Base-by-base conservation (phyloP, 2,888 invertebrate species). In the Cyclophora albipunctata region DNA sequence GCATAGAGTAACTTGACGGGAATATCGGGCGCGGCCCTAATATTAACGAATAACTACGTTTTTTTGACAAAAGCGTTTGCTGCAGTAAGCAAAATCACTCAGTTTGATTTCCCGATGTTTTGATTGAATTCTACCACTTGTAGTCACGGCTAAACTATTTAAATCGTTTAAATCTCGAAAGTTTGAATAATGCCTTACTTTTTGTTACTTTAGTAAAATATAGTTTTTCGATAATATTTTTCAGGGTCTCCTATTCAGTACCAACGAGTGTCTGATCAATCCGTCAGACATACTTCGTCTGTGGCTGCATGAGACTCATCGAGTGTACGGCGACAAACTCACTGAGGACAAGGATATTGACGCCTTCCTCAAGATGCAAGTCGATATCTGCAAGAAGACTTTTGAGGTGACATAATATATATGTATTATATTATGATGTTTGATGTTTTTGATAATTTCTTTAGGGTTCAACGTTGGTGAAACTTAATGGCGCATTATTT, bases 271-370 rank as follows among this genome's bases (percentile, higher is more conserved):
- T 69, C 81, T 97, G 45, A 93, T 92, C 57, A 91, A 91, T 51
- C 92, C 95, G 0, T 91, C 93, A 20, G 98, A 98, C 74, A 81
- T 98, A 51, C 93, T 98, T 48, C 91, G 98, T 5, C 85, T 98
- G 41, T 98, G 98, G 97, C 89, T 97, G 65, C 98, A 98, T 73
- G 98, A 98, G 86, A 94, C 96, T 3, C 94, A 95, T 69, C 90
- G 98, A 62, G 98, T 98, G 4, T 98, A 98, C 74, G 94, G 96
- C 0, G 98, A 98, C 82, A 98, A 98, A 78, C 86, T 98, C 1
- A 93, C 93, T 0, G 98, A 98, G 71, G 96, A 96, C 49, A 95
- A 96, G 72, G 98, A 98, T 71, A 95, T 97, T 56, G 97, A 97
- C 70, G 93, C 92, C 40, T 98, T 97, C 76, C 89, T 91, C 2